Evolutionary conservation across 2,797 vertebrate species (phyloP).

Genomic region (Melanotaenia trifasciata): DNA sequence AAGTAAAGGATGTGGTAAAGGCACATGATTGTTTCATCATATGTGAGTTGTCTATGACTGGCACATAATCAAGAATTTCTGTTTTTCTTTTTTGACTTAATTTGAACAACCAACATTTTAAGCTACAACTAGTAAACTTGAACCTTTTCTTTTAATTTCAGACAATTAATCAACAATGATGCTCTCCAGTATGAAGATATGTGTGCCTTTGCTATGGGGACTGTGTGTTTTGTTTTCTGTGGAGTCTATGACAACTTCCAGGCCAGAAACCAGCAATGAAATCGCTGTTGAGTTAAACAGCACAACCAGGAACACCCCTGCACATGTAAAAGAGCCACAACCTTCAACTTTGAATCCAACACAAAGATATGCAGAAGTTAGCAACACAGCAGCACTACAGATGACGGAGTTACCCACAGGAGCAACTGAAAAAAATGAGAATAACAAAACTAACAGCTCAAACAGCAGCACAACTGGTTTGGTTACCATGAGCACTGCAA

Average conservation of each 20-base stretch:
- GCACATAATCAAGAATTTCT: conserved; percentile 21
- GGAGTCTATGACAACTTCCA: conserved; percentile 11
- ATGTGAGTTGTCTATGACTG: conserved; percentile 6
- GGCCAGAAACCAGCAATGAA: conserved; percentile 4
- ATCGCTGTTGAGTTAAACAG: neutral
- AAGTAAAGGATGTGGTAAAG: conserved; percentile 38
- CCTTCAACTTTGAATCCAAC: neutral
- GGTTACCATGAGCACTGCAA: neutral
- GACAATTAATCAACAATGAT: conserved; percentile 37
- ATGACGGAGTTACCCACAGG: neutral
- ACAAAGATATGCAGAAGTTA: neutral
- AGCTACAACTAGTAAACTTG: neutral
- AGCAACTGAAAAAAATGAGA: neutral
- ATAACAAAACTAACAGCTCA: neutral
- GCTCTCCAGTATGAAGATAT: conserved; percentile 15
- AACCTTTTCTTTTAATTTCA: conserved; percentile 46
- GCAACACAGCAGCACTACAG: neutral
- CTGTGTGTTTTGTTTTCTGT: conserved; percentile 26
- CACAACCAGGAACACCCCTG: neutral
- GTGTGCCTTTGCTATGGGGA: conserved; percentile 43
- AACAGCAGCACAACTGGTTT: neutral
- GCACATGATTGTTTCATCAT: conserved; percentile 52
- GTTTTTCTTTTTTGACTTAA: neutral
- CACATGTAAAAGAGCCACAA: neutral
- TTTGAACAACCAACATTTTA: neutral